A percentile compares a stretch with the other conserved stretches of the same genome.
phyloP scores from a whole-genome alignment of 2,888 invertebrate species.

The Hirtodrosophila cameraria region DNA sequence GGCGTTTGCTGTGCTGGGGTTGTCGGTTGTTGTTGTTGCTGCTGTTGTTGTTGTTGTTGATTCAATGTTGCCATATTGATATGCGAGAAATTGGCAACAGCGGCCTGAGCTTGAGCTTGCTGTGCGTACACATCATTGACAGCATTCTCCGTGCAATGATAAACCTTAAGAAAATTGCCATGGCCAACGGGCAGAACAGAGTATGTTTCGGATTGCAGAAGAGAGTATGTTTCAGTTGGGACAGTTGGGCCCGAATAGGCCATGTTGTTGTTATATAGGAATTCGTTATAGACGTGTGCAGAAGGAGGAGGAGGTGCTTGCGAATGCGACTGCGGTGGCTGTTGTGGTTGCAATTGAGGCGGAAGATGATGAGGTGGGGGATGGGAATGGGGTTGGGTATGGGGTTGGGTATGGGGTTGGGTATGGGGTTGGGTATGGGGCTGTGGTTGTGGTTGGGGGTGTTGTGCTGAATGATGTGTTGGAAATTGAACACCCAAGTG shows the following conservation, averaged over 20 bases:
- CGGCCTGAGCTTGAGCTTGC: conserved; percentile 46
- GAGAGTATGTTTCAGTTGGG: conserved; percentile 81
- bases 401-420: conserved; percentile 41
- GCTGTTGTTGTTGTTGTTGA: conserved; percentile 57
- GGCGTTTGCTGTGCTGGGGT: conserved; percentile 58
- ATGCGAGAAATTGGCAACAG: conserved; percentile 48
- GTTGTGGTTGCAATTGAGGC: conserved; percentile 41
- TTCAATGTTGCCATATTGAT: conserved; percentile 64
- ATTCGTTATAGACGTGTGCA: conserved; percentile 77
- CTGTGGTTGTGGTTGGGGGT: conserved; percentile 40
- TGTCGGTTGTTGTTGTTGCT: conserved; percentile 42
- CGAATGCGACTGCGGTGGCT: conserved; percentile 14
- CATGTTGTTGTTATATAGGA: conserved; percentile 74
- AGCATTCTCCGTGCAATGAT: conserved; percentile 81
- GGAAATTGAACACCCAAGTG: conserved; percentile 61
- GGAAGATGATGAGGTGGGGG: conserved; percentile 39
- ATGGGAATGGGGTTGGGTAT: conserved; percentile 26
- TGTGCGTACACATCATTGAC: conserved; percentile 57
- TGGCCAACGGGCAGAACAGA: conserved; percentile 83
- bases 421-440: conserved; percentile 29
- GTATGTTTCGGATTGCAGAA: conserved; percentile 81
- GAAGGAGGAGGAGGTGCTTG: conserved; percentile 46
- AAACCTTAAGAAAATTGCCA: conserved; percentile 83
- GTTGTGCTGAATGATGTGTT: conserved; percentile 50
- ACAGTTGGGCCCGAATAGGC: conserved; percentile 62